Evolutionary conservation across 2,113 vertebrate genomes (phyloP), one percentile per base, ranked within the genome.

Genomic region (Saimiri boliviensis): DNA sequence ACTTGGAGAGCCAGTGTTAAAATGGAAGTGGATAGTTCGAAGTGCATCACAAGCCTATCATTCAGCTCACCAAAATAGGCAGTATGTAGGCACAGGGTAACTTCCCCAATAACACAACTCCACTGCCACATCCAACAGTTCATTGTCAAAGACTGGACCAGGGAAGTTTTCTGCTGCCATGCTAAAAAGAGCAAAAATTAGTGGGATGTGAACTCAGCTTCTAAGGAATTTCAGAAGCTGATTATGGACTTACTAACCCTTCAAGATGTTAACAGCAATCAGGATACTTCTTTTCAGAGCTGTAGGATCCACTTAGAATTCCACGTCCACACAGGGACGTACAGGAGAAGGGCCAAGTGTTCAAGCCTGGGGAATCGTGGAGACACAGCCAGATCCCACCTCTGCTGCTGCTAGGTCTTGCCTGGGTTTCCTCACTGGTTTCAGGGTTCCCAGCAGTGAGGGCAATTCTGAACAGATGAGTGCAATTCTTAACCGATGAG

Each of bases 1-100:
- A 96, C 92, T 23, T 30, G 93, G 95, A 88, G 52, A 96, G 89
- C 96, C 87, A 87, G 96, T 95, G 96, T 77, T 77, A 68, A 89
- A 97, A 88, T 49, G 89, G 25, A 87, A 52, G 73, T 71, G 40
- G 42, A 32, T 11, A 10, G 54, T 71, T 54, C 56, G 49, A 52
- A 92, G 35, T 30, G 54, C 30, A 52, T 42, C 86, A 60, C 13
- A 68, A 83, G n/a, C 21, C 58, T 71, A 16, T 10, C 5, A 5
- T 37, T 74, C 56, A 70, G 49, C 40, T 91, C 30, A 32, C 54
- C 47, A 42, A 89, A 92, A 71, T 32, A 40, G 93, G 94, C 37
- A 58, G 45, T 40, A 0, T 5, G 21, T 7, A 25, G 76, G 80
- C 19, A 13, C 20, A 60, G 93, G 32, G 7, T 20, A 60, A 25